phyloP scores from a whole-genome alignment of 2,888 invertebrate genomes.

The Pyrgus malvae region DNA sequence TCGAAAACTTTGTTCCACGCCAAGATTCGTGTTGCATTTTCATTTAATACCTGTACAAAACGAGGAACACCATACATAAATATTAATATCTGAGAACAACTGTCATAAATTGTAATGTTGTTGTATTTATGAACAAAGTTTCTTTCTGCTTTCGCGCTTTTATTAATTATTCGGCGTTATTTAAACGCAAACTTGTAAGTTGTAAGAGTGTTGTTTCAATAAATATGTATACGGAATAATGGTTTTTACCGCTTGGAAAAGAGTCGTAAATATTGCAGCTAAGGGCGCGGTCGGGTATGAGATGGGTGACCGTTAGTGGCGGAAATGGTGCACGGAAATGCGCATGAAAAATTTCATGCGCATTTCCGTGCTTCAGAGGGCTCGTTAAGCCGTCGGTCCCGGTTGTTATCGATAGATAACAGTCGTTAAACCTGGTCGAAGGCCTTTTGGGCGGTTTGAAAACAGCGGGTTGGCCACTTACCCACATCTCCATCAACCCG shows the following conservation, averaged over 20 bases:
- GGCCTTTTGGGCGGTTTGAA: too few species aligned
- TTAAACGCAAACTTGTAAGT: slow-evolving; percentile 17
- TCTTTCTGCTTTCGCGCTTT: slow-evolving; percentile 19
- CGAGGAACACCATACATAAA: slow-evolving; percentile 11
- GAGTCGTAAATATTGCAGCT: slow-evolving; percentile 22
- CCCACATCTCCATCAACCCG: too few species aligned
- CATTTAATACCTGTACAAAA: slow-evolving; percentile 11
- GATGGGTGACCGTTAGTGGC: too few species aligned
- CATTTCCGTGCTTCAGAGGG: too few species aligned
- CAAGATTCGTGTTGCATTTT: slow-evolving; percentile 16
- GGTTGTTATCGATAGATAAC: too few species aligned
- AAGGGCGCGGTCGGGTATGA: too few species aligned
- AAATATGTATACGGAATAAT: slow-evolving; percentile 5
- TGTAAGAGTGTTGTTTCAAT: slow-evolving; percentile 2
- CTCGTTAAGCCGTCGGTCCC: too few species aligned
- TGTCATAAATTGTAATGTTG: slow-evolving; percentile 49
- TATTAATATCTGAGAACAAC: slow-evolving; percentile 18
- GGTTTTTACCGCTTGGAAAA: slow-evolving; percentile 5
- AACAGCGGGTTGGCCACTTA: too few species aligned
- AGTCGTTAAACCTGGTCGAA: too few species aligned
- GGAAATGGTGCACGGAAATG: too few species aligned
- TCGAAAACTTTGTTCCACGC: background rate
- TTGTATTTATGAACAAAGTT: slow-evolving; percentile 54
- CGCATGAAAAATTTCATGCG: too few species aligned
- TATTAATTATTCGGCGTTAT: slow-evolving; percentile 15